Evolutionary conservation across 53 echinoderm and acorn worm genomes (phyloP).

Genomic region (Arbacia lixula): DNA sequence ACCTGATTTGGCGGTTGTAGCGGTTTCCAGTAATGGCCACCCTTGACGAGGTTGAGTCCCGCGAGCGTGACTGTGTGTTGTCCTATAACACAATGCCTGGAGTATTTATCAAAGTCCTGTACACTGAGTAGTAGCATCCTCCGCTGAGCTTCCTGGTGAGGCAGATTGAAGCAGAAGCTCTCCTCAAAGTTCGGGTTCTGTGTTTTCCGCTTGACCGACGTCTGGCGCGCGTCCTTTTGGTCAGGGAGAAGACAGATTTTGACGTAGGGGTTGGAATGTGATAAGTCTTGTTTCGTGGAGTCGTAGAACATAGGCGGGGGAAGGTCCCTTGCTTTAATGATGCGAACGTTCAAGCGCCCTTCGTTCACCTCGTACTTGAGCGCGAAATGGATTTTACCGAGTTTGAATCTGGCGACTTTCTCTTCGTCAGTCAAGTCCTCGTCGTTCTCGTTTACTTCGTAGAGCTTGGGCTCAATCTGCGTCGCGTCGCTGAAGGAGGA

Average conservation of each 20-base stretch:
- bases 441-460: constrained; percentile 89
- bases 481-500: constrained; percentile 75
- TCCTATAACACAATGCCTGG: constrained; percentile 97
- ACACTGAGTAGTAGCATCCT: constrained; percentile 86
- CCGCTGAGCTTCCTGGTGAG: constrained; percentile 89
- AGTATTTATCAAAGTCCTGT: constrained; percentile 98
- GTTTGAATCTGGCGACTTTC: constrained; percentile 86
- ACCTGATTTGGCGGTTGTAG: constrained; percentile 96
- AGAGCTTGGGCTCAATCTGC: constrained; percentile 95
- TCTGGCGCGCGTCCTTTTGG: constrained; percentile 94
- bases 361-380: constrained; percentile 87
- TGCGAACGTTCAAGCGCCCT: constrained; percentile 78
- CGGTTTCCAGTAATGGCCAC: constrained; percentile 95
- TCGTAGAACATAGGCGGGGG: constrained; percentile 96
- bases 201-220: constrained; percentile 92
- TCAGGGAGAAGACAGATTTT: constrained; percentile 97
- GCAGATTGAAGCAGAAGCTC: constrained; percentile 87
- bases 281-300: constrained; percentile 82
- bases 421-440: constrained; percentile 95
- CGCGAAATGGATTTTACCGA: constrained; percentile 95
- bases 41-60: constrained; percentile 88
- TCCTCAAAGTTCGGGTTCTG: constrained; percentile 97
- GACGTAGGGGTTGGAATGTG: constrained; percentile 98
- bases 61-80: constrained; percentile 85
- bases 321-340: constrained; percentile 87